Percentiles rank a stretch among this genome's conserved stretches.
These are phyloP conservation scores for Drosophila parvula DNA, from an alignment of 1,140 invertebrate genomes.

Conservation along the genomic window DNA sequence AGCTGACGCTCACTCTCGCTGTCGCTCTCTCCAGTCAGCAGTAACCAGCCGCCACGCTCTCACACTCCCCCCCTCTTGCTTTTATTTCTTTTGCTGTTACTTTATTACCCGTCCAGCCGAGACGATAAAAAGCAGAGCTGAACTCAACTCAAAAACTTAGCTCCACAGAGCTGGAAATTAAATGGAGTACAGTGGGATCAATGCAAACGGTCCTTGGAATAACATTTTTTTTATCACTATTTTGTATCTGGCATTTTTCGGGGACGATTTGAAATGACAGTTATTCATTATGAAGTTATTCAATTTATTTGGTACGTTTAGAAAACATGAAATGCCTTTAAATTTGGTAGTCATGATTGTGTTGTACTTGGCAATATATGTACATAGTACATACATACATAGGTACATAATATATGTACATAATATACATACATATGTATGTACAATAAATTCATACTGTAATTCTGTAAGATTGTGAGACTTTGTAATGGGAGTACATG, in stretches of 20 bases:
- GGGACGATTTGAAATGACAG: neutral
- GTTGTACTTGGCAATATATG: too few species aligned
- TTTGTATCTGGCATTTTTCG: too few species aligned
- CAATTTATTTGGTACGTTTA: neutral
- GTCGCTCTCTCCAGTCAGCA: conserved; percentile 30
- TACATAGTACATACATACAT: too few species aligned
- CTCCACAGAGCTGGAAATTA: conserved; percentile 28
- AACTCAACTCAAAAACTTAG: conserved; percentile 39
- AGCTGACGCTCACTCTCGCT: conserved; percentile 30
- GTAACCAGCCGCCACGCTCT: conserved; percentile 6
- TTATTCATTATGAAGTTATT: neutral
- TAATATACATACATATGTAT: conserved; percentile 1
- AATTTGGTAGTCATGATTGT: conserved; percentile 15
- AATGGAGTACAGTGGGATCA: conserved; percentile 40
- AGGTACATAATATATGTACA: too few species aligned
- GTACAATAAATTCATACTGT: conserved; percentile 13
- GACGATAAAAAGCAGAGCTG: conserved; percentile 62
- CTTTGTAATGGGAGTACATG: conserved; percentile 39
- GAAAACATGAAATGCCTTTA: conserved; percentile 4
- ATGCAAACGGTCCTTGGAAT: neutral
- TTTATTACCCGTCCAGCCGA: conserved; percentile 67
- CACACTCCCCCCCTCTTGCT: conserved; percentile 8
- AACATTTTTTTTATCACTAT: too few species aligned
- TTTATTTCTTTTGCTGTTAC: conserved; percentile 76
- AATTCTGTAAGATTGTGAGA: conserved; percentile 11